Percentiles rank a stretch among this genome's conserved stretches.
Conservation (phyloP, 2,888 invertebrate species). For the Portevinia maculata region DNA sequence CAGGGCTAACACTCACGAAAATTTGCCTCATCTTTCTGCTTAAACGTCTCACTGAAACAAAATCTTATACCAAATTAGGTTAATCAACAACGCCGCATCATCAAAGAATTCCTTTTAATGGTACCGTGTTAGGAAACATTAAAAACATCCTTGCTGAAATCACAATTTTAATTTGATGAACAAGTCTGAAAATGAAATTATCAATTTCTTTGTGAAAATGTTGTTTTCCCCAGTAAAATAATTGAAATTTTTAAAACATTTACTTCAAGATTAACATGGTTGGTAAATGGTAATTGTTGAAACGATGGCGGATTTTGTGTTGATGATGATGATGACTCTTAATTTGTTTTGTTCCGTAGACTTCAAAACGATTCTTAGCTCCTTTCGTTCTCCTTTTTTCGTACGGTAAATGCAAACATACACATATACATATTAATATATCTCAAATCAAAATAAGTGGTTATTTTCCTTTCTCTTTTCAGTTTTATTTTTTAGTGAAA, state of each 20-base stretch:
- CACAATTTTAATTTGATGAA: slow-evolving; percentile 24
- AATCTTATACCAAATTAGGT: neutral
- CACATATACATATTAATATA: slow-evolving; percentile 10
- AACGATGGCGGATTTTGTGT: neutral
- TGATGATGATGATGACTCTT: slow-evolving; percentile 46
- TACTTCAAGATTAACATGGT: slow-evolving; percentile 27
- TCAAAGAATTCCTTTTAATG: neutral
- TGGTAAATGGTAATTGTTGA: slow-evolving; percentile 1
- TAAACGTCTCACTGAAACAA: neutral
- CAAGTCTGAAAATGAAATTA: slow-evolving; percentile 15
- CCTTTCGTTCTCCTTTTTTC: neutral
- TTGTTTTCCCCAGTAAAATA: slow-evolving; percentile 11
- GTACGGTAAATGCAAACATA: neutral
- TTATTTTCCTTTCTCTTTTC: slow-evolving; percentile 40
- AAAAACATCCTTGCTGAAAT: slow-evolving; percentile 7
- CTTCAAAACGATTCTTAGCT: slow-evolving; percentile 27
- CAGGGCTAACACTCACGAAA: no score
- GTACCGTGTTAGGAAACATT: neutral
- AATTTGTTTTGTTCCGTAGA: slow-evolving; percentile 11
- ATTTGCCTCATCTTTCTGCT: neutral
- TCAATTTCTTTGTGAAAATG: neutral
- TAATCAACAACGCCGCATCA: neutral
- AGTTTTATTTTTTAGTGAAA: slow-evolving; percentile 30
- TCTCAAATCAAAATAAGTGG: slow-evolving; percentile 49
- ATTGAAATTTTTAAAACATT: slow-evolving; percentile 43